Evolutionary conservation across 2,888 invertebrate species (phyloP), one percentile per base, ranked within the genome.

Genomic region (Calameuta idolon): DNA sequence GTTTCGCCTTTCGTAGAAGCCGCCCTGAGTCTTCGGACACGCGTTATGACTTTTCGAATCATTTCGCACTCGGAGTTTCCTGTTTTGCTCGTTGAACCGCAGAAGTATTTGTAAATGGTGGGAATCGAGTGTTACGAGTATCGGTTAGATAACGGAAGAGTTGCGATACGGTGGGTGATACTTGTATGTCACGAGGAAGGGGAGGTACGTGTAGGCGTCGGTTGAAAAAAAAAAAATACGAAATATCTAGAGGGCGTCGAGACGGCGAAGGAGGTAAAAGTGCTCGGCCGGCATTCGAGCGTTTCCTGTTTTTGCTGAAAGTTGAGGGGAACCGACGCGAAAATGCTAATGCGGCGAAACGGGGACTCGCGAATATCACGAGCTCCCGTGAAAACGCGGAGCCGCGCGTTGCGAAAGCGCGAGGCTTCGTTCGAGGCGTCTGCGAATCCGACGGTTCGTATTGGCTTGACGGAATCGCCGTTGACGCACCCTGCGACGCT

Each of bases 301-400:
- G 79, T 81, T 79, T 79, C 75, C 77, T 73, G 75, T 79, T 81
- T 77, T 81, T 77, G 77, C 75, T 76, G 74, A 79, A 78, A 77
- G 78, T 78, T 40, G 76, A 75, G 73, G 69, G 69, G 74, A 30
- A 75, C 73, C 69, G 73, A 76, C 69, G 76, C 75, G 78, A 79
- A 80, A 78, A 79, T 81, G 81, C 77, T 80, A 80, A 80, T 79
- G 77, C 77, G 76, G 69, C 81, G 80, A 77, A 75, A 80, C 76
- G 69, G 68, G 35, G 75, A 69, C 75, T 55, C n/a, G 77, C 33
- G 73, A 34, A 55, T 75, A 31, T n/a, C 73, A 55, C 69, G 69
- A 37, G 30, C 75, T 74, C 37, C 68, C 76, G 74, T 76, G 69
- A 31, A 69, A 74, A 73, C 68, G 37, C 74, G 33, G 71, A n/a